phyloP scores from a whole-genome alignment of 92 coral and sea anemone species.

The Bergia puertoricense region DNA sequence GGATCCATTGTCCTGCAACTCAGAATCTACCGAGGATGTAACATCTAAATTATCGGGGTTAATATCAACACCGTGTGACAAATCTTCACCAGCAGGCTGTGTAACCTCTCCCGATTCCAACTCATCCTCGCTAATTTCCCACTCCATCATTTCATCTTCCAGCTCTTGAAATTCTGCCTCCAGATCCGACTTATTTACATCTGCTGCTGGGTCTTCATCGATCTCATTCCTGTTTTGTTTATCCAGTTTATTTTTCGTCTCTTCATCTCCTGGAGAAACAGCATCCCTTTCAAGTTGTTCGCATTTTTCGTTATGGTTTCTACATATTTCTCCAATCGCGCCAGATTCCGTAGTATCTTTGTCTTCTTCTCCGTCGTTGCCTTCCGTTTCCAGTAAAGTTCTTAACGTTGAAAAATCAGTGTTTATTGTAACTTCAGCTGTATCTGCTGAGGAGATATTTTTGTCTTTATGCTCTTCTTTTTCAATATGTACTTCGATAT shows the following conservation, averaged over 20 bases:
- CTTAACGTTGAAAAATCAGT: constrained; percentile 1
- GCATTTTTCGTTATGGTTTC: not conserved
- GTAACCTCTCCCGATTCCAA: not conserved
- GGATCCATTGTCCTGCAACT: not conserved
- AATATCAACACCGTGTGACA: not conserved
- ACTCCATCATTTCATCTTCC: constrained; percentile 85
- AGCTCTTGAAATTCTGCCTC: constrained; percentile 79
- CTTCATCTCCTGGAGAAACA: not conserved
- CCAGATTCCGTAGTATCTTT: not conserved
- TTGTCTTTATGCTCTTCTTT: not conserved
- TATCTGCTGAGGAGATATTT: not conserved
- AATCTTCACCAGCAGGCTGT: not conserved
- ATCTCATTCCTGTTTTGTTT: not conserved
- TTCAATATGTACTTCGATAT: not conserved
- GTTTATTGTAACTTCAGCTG: not conserved
- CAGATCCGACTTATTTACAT: constrained; percentile 38
- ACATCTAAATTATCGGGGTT: constrained; percentile 2
- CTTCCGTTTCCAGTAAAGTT: constrained; percentile 28
- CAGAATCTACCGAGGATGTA: not conserved
- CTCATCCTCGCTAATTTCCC: constrained; percentile 72
- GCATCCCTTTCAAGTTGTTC: not conserved
- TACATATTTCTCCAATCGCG: not conserved
- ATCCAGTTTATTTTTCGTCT: not conserved
- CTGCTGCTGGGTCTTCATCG: not conserved
- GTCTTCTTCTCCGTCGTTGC: not conserved